A percentile compares a stretch with the other conserved stretches of the same genome.
These are phyloP conservation scores for Scylla paramamosain DNA, from an alignment of 1,140 invertebrate genomes.

Conservation along the genomic window DNA sequence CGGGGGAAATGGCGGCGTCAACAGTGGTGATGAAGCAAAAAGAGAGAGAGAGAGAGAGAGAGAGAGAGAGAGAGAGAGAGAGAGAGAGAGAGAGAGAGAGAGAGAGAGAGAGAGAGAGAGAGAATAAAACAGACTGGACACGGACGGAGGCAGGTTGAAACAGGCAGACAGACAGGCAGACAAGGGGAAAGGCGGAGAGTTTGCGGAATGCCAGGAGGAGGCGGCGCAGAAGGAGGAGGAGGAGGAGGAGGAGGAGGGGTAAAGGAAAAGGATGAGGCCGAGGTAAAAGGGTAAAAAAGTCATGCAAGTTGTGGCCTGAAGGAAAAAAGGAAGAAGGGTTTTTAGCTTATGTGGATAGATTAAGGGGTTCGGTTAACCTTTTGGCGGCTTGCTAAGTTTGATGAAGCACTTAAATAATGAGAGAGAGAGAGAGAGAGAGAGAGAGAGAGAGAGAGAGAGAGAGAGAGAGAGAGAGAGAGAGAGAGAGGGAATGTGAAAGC, in stretches of 20 bases:
- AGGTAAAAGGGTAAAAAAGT: neutral
- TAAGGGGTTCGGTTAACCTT: neutral
- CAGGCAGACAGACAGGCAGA: neutral
- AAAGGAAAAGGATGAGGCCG: neutral
- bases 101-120: neutral
- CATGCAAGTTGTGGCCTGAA: neutral
- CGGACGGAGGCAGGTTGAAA: neutral
- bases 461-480: slow-evolving; percentile 39
- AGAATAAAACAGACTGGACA: neutral
- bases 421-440: too few species aligned
- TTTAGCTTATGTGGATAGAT: neutral
- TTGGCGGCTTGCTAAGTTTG: too few species aligned
- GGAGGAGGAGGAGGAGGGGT: neutral
- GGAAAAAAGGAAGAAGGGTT: neutral
- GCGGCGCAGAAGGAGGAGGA: neutral
- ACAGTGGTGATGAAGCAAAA: neutral
- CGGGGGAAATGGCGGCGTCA: neutral
- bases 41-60: neutral
- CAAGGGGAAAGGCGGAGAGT: too few species aligned
- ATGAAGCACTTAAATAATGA: too few species aligned
- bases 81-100: slow-evolving; percentile 35
- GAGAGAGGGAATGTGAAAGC: slow-evolving; percentile 7
- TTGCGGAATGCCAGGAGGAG: too few species aligned
- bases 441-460: slow-evolving; percentile 25
- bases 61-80: slow-evolving; percentile 51